Evolutionary conservation across 2,797 vertebrate species (phyloP).

Genomic region (Eutrigla gurnardus): DNA sequence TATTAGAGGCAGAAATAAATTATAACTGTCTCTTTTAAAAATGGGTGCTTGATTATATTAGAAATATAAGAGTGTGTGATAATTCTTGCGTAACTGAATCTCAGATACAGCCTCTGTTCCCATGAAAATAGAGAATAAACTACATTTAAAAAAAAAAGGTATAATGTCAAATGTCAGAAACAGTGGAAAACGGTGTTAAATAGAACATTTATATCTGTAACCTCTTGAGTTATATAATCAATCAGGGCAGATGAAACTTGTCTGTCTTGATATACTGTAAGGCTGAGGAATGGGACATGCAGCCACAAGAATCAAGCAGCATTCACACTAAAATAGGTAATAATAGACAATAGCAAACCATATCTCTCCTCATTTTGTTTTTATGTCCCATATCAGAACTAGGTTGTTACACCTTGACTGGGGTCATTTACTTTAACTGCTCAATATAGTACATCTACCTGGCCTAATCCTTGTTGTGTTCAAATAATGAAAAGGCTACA

Average conservation of each 20-base stretch:
- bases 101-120: slow-evolving; percentile 38
- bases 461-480: background rate
- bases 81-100: slow-evolving; percentile 71
- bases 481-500: background rate
- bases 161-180: slow-evolving; percentile 18
- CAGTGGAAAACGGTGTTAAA: slow-evolving; percentile 22
- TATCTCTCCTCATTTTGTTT: background rate
- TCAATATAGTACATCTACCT: background rate
- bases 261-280: background rate
- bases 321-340: slow-evolving; percentile 4
- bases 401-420: slow-evolving; percentile 2
- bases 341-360: slow-evolving; percentile 2
- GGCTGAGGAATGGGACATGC: background rate
- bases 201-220: slow-evolving; percentile 17
- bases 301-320: background rate
- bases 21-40: slow-evolving; percentile 81
- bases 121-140: slow-evolving; percentile 38
- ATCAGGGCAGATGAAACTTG: background rate
- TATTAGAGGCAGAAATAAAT: slow-evolving; percentile 84
- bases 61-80: slow-evolving; percentile 79
- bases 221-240: background rate
- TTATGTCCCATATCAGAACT: background rate
- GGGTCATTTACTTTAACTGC: background rate
- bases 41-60: slow-evolving; percentile 83
- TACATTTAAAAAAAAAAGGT: slow-evolving; percentile 25